A percentile compares a stretch with the other conserved stretches of the same genome.
Evolutionary conservation across 2,797 vertebrate genomes (phyloP).

Genomic region (Macropus fuliginosus): DNA sequence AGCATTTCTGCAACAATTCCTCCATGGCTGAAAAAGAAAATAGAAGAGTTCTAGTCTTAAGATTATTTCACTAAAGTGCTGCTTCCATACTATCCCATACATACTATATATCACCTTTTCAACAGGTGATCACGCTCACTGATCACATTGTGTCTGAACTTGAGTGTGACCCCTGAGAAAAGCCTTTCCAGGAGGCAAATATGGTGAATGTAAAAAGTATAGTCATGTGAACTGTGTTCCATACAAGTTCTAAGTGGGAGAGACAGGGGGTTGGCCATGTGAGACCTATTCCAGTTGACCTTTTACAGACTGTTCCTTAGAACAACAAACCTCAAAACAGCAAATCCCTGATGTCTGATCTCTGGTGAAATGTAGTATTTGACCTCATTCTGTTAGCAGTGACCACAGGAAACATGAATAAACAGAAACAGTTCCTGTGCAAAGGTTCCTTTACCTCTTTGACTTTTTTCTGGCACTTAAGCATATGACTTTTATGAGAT

Average conservation of each 20-base stretch:
- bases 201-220: background rate
- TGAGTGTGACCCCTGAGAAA: background rate
- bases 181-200: background rate
- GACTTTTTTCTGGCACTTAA: background rate
- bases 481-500: background rate
- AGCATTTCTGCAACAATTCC: background rate
- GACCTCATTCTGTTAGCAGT: background rate
- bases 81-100: background rate
- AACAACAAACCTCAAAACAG: slow-evolving; percentile 44
- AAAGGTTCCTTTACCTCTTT: background rate
- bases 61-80: background rate
- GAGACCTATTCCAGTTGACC: background rate
- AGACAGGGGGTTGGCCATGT: background rate
- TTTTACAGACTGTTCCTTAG: slow-evolving; percentile 38
- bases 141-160: background rate
- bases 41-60: background rate
- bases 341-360: slow-evolving; percentile 31
- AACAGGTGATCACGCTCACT: background rate
- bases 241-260: background rate
- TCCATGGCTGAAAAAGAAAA: background rate
- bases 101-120: background rate
- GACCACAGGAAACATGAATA: slow-evolving; percentile 20
- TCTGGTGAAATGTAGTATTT: background rate
- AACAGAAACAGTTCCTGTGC: background rate
- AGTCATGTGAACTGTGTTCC: background rate